phyloP scores from a whole-genome alignment of 2,797 vertebrate genomes.

The Cynodonichthys magdalenae region DNA sequence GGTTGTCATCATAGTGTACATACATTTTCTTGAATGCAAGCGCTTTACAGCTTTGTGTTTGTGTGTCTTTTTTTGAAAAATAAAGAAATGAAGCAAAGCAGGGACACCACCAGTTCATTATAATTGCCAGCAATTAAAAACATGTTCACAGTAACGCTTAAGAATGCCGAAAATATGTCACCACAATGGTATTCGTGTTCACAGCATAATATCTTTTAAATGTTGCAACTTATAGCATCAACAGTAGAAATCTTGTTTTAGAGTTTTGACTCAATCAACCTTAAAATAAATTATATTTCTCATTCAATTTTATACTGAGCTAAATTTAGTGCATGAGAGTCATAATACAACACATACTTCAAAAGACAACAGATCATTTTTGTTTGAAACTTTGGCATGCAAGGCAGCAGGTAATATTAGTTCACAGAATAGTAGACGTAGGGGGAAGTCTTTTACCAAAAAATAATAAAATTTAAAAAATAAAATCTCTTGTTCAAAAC shows the following conservation, averaged over 20 bases:
- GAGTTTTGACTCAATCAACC: too few species aligned
- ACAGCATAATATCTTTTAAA: constrained; percentile 14
- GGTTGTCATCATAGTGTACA: constrained; percentile 10
- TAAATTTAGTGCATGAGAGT: too few species aligned
- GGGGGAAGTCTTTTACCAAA: too few species aligned
- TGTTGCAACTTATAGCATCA: not conserved
- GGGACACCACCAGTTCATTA: not conserved
- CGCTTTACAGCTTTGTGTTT: not conserved
- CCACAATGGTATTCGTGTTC: constrained; percentile 8
- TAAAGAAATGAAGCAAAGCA: constrained; percentile 7
- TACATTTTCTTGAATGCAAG: not conserved
- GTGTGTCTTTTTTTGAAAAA: constrained; percentile 2
- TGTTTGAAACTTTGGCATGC: too few species aligned
- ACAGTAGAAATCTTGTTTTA: not conserved
- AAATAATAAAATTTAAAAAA: too few species aligned
- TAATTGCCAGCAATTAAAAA: not conserved
- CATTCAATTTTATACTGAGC: too few species aligned
- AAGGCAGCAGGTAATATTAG: too few species aligned
- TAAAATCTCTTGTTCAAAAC: constrained; percentile 8
- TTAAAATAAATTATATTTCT: too few species aligned
- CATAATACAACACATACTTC: too few species aligned
- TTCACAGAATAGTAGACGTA: too few species aligned
- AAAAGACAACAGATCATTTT: too few species aligned
- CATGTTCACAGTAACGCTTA: not conserved
- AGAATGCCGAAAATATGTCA: constrained; percentile 2